These are phyloP conservation scores for Stichodactyla mertensii DNA, from an alignment of 64 coral and sea anemone genomes.

Conservation along the genomic window DNA sequence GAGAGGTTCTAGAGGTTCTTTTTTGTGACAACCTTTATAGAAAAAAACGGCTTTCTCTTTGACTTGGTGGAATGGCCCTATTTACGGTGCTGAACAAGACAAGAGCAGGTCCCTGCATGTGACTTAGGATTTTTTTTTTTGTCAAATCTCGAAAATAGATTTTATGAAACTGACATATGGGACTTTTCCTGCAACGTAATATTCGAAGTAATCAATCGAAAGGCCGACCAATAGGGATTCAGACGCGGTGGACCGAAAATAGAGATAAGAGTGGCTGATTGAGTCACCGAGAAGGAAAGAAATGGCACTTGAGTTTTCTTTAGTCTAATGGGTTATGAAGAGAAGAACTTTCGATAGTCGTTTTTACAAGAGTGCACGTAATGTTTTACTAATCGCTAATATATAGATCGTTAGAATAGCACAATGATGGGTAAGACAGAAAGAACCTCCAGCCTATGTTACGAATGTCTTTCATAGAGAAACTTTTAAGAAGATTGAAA, in stretches of 20 bases:
- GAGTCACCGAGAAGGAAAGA: neutral
- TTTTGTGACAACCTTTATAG: neutral
- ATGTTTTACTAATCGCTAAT: neutral
- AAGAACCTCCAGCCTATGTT: no score
- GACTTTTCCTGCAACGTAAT: neutral
- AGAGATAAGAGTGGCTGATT: neutral
- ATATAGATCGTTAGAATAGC: neutral
- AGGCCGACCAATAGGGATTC: neutral
- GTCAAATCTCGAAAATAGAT: neutral
- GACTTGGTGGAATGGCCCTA: neutral
- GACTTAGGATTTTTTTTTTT: neutral
- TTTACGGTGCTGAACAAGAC: conserved; percentile 1
- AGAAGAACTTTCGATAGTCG: neutral
- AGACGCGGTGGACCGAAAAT: neutral
- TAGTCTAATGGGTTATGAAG: neutral
- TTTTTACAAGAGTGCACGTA: neutral
- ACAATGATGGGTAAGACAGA: neutral
- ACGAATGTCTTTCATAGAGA: no score
- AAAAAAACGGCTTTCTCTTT: neutral
- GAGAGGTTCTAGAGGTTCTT: neutral
- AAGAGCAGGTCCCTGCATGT: conserved; percentile 8
- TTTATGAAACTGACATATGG: neutral
- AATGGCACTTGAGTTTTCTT: neutral
- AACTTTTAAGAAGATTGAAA: neutral
- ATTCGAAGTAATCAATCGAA: neutral